Base-by-base conservation (phyloP, 1,140 invertebrate species). In the Heliconius nattereri region DNA sequence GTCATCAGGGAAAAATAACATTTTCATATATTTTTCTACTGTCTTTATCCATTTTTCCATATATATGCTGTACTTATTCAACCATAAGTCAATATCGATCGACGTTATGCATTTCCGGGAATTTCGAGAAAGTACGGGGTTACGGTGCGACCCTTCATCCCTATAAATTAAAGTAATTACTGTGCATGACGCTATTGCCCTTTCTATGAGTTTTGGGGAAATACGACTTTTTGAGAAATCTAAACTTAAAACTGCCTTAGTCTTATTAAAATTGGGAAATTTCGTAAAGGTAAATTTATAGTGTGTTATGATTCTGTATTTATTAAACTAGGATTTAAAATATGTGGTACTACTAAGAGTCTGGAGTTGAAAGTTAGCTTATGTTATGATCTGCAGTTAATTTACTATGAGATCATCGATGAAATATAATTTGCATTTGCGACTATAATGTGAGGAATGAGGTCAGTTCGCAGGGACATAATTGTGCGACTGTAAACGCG, bases 131-230 rank as follows among this genome's bases (percentile, higher is more conserved):
- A 66, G 9, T 66, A 66, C 23, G 1, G 23, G n/a, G n/a, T 11
- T 66, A 29, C 60, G 11, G 60, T 66, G 60, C 60, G 16, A 66
- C 60, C 60, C 60, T 66, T 13, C 60, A 16, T 29, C 23, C 26
- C 60, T 66, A 13, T 29, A n/a, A n/a, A n/a, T n/a, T n/a, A n/a
- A n/a, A n/a, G 60, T 66, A 66, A 66, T 66, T 66, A 66, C 26
- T 3, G 11, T 29, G 60, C 23, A 29, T 66, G 60, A 66, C 60
- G 60, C n/a, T 66, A 29, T 66, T 26, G 23, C 60, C 60, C 60
- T 66, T 66, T 66, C 60, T 66, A 66, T 66, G 60, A 66, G 23
- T 6, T 66, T 13, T 29, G 60, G 60, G 60, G 60, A 66, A 66
- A 66, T 66, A 66, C 60, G n/a, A 29, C 60, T n/a, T 29, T 66